Evolutionary conservation across 1,140 invertebrate species (phyloP).

Genomic region (Aphis craccivora): DNA sequence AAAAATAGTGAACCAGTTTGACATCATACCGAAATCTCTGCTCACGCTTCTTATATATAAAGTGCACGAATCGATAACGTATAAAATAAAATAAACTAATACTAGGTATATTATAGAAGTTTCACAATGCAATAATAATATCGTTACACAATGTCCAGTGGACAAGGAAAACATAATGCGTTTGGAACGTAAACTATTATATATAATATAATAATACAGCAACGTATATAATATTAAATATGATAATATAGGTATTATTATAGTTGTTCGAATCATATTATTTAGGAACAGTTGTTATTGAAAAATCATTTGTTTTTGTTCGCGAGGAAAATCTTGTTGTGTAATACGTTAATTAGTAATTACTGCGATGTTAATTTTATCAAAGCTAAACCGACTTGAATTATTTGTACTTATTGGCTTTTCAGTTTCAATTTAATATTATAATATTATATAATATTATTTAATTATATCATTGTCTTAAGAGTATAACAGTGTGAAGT

Average conservation of each 20-base stretch:
- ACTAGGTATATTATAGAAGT: neutral
- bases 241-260: neutral
- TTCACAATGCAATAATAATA: conserved; percentile 9
- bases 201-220: neutral
- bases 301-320: neutral
- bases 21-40: neutral
- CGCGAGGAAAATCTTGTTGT: neutral
- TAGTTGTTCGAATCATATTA: neutral
- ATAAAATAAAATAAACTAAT: neutral
- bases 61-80: neutral
- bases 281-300: neutral
- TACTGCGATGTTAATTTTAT: no score
- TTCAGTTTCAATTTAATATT: no score
- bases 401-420: no score
- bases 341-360: neutral
- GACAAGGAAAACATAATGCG: conserved; percentile 2
- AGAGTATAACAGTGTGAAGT: no score
- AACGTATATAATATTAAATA: neutral
- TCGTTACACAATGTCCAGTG: neutral
- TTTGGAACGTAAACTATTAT: neutral
- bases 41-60: neutral
- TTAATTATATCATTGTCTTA: no score
- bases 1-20: neutral
- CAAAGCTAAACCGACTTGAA: no score
- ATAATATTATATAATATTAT: no score